A percentile compares a stretch with the other conserved stretches of the same genome.
phyloP scores from a whole-genome alignment of 2,113 vertebrate species.

The Strix uralensis region DNA sequence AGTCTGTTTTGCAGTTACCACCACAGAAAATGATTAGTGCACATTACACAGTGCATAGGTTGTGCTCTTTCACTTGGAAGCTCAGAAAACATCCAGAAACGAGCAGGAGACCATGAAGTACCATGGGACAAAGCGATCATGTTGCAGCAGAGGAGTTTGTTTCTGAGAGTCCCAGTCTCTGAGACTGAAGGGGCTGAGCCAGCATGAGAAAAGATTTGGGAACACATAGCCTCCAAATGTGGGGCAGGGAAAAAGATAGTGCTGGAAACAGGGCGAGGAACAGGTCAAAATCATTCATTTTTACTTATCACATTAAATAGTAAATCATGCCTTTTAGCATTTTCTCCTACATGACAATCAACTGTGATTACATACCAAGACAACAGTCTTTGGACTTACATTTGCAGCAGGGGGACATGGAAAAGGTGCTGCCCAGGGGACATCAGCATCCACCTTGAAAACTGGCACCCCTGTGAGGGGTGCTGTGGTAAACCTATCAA shows the following conservation, averaged over 20 bases:
- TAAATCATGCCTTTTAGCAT: neutral
- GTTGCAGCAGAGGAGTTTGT: neutral
- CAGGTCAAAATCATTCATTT: neutral
- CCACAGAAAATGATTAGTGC: neutral
- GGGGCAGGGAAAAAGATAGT: neutral
- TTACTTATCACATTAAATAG: neutral
- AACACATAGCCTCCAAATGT: neutral
- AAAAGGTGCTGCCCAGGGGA: neutral
- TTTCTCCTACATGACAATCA: neutral
- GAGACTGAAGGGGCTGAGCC: neutral
- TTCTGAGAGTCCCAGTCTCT: neutral
- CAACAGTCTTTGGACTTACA: neutral
- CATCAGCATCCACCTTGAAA: neutral
- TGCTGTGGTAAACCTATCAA: neutral
- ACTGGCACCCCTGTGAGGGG: rapidly evolving
- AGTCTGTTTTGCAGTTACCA: neutral
- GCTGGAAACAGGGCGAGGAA: neutral
- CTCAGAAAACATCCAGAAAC: neutral
- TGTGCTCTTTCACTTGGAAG: neutral
- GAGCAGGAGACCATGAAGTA: neutral
- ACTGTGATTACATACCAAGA: neutral
- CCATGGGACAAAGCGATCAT: neutral
- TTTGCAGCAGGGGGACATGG: neutral
- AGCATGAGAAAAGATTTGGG: neutral
- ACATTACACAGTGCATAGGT: rapidly evolving